These are phyloP conservation scores for Lineus longissimus DNA, from an alignment of 1,140 invertebrate species.

Conservation along the genomic window DNA sequence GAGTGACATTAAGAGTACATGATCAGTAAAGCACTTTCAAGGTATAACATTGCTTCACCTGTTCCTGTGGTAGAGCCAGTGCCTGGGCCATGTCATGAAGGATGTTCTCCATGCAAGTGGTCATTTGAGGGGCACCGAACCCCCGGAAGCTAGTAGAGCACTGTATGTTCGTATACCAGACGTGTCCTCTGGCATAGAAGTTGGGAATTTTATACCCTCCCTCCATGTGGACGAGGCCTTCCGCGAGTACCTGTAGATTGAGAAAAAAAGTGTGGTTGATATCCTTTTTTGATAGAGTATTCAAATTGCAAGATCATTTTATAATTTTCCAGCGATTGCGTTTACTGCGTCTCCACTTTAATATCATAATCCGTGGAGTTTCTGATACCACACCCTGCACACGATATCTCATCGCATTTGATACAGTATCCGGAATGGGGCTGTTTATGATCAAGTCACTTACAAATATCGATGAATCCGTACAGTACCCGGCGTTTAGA, in stretches of 20 bases:
- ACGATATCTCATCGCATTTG: too few relatives aligned
- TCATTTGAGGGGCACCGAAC: slow-evolving; percentile 37
- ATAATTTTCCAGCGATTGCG: too few relatives aligned
- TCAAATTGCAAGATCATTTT: too few relatives aligned
- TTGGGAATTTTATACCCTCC: slow-evolving; percentile 30
- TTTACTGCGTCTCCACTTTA: not conserved
- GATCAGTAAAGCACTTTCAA: not conserved
- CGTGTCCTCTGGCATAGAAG: slow-evolving; percentile 21
- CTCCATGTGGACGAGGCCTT: slow-evolving; percentile 61
- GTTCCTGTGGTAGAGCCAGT: slow-evolving; percentile 11
- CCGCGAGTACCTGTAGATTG: not conserved
- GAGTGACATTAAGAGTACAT: not conserved
- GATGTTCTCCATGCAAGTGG: slow-evolving; percentile 29
- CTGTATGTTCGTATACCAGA: slow-evolving; percentile 38
- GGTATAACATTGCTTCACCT: slow-evolving; percentile 6
- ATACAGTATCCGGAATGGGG: too few relatives aligned
- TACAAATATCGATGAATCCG: not conserved
- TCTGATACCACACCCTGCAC: not conserved
- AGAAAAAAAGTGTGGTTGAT: too few relatives aligned
- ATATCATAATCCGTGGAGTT: not conserved
- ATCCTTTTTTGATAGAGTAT: too few relatives aligned
- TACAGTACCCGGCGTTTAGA: not conserved
- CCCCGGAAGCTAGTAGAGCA: slow-evolving; percentile 45
- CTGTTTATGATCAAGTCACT: too few relatives aligned
- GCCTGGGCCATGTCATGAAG: slow-evolving; percentile 29